Conservation (phyloP, 2,888 invertebrate species). For the Plutella xylostella region DNA sequence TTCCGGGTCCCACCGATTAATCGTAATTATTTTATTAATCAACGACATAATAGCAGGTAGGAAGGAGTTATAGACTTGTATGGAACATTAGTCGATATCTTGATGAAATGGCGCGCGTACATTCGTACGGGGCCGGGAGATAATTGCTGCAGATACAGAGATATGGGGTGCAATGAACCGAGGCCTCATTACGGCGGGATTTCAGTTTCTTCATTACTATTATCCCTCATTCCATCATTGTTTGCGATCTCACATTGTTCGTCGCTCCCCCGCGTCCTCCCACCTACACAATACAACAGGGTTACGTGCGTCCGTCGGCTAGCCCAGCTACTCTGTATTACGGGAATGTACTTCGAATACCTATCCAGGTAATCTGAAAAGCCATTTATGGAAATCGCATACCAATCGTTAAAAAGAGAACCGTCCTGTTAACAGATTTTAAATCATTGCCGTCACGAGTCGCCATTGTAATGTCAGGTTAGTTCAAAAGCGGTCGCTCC, state of each 20-base stretch:
- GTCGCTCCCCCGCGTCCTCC: slow-evolving; percentile 15
- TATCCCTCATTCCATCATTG: slow-evolving; percentile 37
- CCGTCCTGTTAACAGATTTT: slow-evolving; percentile 70
- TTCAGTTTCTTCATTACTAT: slow-evolving; percentile 37
- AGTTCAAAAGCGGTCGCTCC: slow-evolving; percentile 65
- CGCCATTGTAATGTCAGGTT: slow-evolving; percentile 67
- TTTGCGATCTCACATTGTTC: slow-evolving; percentile 21
- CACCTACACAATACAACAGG: too few relatives aligned
- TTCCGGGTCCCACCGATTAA: too few relatives aligned
- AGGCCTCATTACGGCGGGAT: slow-evolving; percentile 40
- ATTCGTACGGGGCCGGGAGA: slow-evolving; percentile 33
- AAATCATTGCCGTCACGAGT: slow-evolving; percentile 67
- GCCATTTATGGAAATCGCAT: slow-evolving; percentile 68
- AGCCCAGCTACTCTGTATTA: too few relatives aligned
- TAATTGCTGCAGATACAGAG: slow-evolving; percentile 42
- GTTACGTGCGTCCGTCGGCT: too few relatives aligned
- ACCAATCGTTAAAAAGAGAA: slow-evolving; percentile 69
- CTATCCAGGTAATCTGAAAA: slow-evolving; percentile 47
- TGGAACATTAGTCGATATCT: slow-evolving; percentile 22
- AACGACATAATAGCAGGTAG: too few relatives aligned
- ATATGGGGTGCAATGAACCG: slow-evolving; percentile 40
- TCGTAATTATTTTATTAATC: too few relatives aligned
- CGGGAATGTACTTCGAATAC: slow-evolving; percentile 30
- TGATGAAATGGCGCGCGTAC: slow-evolving; percentile 25
- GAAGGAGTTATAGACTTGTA: too few relatives aligned